These are phyloP conservation scores for Strigamia crassipes DNA, from an alignment of 2,888 invertebrate genomes.

Conservation along the genomic window DNA sequence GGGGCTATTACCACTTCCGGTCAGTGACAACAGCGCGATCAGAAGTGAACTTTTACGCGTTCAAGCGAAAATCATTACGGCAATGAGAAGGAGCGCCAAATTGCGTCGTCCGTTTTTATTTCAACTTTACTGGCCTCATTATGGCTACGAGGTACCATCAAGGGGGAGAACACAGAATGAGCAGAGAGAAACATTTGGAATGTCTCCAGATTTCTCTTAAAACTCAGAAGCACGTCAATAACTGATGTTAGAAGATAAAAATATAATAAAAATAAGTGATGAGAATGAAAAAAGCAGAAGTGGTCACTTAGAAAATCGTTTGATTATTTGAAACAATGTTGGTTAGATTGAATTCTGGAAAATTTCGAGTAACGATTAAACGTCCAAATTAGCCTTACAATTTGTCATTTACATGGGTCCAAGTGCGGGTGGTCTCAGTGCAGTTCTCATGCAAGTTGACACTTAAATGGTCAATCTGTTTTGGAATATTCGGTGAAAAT, in stretches of 20 bases:
- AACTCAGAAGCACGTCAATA: not conserved
- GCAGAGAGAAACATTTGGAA: constrained; percentile 10
- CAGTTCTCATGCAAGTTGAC: no score
- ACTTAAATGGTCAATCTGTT: no score
- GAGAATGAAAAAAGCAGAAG: not conserved
- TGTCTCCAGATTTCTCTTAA: not conserved
- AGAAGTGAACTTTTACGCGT: not conserved
- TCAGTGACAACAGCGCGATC: not conserved
- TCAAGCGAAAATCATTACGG: not conserved
- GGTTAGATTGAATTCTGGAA: no score
- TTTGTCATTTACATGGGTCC: no score
- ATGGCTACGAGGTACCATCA: constrained; percentile 9
- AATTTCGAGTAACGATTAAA: no score
- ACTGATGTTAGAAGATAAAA: not conserved
- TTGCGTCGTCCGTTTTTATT: constrained; percentile 22
- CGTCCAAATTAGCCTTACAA: no score
- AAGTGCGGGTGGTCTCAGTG: no score
- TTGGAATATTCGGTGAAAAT: no score
- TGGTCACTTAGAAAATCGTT: not conserved
- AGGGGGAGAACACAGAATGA: not conserved
- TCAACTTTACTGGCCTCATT: not conserved
- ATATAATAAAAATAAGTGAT: not conserved
- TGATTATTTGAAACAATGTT: no score
- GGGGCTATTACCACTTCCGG: not conserved
- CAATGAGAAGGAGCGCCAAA: not conserved